Evolutionary conservation across 2,113 vertebrate species (phyloP).

Genomic region (Rhinolophus ferrumequinum): DNA sequence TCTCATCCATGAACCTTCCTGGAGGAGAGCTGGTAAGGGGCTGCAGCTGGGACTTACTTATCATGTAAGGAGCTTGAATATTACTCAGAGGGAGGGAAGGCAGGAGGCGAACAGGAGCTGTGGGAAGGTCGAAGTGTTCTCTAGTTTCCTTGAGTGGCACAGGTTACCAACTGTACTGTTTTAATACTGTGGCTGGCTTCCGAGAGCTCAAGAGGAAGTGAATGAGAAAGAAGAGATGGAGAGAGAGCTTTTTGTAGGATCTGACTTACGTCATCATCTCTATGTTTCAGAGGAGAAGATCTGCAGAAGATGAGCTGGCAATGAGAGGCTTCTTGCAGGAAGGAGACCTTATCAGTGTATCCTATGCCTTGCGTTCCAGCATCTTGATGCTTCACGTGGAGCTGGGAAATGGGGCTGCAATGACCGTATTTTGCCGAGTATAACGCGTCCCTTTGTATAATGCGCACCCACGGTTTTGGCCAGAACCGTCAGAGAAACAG

Average conservation of each 20-base stretch:
- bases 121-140: not conserved
- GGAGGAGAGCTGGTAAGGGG: slow-evolving; percentile 96
- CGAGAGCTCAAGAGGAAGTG: not conserved
- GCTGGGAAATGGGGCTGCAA: not conserved
- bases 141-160: not conserved
- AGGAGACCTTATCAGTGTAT: slow-evolving; percentile 98
- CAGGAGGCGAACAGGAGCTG: not conserved
- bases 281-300: slow-evolving; percentile 92
- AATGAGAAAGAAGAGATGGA: not conserved
- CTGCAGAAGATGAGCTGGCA: slow-evolving; percentile 95
- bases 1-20: slow-evolving; percentile 96
- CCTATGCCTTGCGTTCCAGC: slow-evolving; percentile 41
- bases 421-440: too few species aligned
- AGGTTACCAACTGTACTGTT: not conserved
- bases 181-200: not conserved
- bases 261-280: not conserved
- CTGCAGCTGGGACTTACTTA: not conserved
- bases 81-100: not conserved
- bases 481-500: too few species aligned
- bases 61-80: not conserved
- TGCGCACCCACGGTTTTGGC: too few species aligned
- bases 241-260: not conserved
- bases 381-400: fast-evolving
- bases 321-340: slow-evolving; percentile 98
- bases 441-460: too few species aligned